Base-by-base conservation (phyloP, 2,113 vertebrate genomes). In the Eurystomus gularis region DNA sequence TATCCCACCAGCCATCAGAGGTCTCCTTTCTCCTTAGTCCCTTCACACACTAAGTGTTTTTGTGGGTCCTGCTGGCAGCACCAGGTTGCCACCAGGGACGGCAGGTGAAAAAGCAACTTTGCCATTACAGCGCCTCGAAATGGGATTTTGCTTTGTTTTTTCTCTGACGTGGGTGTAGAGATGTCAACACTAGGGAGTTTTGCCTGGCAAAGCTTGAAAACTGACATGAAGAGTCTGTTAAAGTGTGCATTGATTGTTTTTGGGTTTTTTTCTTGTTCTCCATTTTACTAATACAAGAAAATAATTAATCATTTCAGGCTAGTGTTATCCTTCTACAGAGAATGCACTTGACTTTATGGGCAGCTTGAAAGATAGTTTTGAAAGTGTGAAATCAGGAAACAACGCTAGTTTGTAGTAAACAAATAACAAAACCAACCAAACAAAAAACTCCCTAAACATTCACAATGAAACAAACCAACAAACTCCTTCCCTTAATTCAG, bases 1-100 rank as follows among this genome's bases (percentile, higher is more conserved):
- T 55, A 91, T 76, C 72, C 6, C 9, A 52, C n/a, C 72, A 49
- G 57, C 97, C 97, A 16, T 97, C 95, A 98, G 98, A 81, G 97
- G 98, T 94, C 98, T 95, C 98, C 88, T 88, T 96, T 93, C 58
- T 57, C 98, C 97, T 95, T 37, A 83, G 52, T 91, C 84, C 57
- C 68, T 60, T 49, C 65, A 29, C 26, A 52, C 6, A 18, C 64
- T 54, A 20, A 6, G 55, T 9, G 6, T 82, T 81, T 75, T 90
- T 23, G 13, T 51, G 37, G 10, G 10, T 15, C n/a, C 16, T n/a
- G n/a, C n/a, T n/a, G n/a, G n/a, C n/a, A n/a, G n/a, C n/a, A n/a
- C 14, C 12, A 3, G 3, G 16, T 39, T 65, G 25, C 33, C 24
- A 20, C 39, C 6, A n/a, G 60, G 51, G 52, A 3, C 19, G 31